phyloP scores from a whole-genome alignment of 1,140 invertebrate species.

The Hyposmocoma kahamanoa region DNA sequence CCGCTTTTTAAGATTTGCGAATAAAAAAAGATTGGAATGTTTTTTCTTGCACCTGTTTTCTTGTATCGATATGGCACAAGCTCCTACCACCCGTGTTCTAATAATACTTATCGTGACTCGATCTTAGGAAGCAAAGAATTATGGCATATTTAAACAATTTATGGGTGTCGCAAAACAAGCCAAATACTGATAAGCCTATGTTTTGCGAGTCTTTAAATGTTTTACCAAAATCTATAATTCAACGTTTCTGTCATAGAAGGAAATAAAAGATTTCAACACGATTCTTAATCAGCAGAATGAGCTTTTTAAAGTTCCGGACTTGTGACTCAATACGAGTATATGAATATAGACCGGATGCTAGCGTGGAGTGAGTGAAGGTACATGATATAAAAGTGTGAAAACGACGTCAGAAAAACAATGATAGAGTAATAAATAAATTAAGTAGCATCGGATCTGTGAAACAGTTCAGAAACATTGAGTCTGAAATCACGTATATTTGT shows the following conservation, averaged over 20 bases:
- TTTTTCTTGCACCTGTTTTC: conserved; percentile 48
- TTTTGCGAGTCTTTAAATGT: conserved; percentile 46
- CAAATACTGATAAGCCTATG: conserved; percentile 51
- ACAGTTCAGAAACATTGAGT: too few species aligned
- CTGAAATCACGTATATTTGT: too few species aligned
- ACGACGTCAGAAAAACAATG: too few species aligned
- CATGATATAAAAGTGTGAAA: too few species aligned
- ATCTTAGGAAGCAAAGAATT: conserved; percentile 65
- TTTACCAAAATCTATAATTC: conserved; percentile 33
- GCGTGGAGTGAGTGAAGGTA: too few species aligned
- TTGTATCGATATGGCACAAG: conserved; percentile 38
- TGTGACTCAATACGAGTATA: too few species aligned
- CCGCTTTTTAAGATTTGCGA: conserved; percentile 44
- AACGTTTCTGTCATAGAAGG: background rate
- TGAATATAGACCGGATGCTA: too few species aligned
- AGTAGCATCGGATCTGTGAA: too few species aligned
- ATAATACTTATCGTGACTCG: conserved; percentile 54
- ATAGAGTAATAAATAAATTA: too few species aligned
- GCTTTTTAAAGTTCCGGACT: too few species aligned
- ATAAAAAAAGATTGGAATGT: conserved; percentile 33
- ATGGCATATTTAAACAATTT: conserved; percentile 69
- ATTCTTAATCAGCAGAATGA: conserved; percentile 10
- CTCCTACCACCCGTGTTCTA: conserved; percentile 61
- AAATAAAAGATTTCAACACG: too few species aligned
- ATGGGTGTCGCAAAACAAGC: conserved; percentile 61